Evolutionary conservation across 2,797 vertebrate genomes (phyloP), one percentile per base, ranked within the genome.

Genomic region (Crax fasciolata): DNA sequence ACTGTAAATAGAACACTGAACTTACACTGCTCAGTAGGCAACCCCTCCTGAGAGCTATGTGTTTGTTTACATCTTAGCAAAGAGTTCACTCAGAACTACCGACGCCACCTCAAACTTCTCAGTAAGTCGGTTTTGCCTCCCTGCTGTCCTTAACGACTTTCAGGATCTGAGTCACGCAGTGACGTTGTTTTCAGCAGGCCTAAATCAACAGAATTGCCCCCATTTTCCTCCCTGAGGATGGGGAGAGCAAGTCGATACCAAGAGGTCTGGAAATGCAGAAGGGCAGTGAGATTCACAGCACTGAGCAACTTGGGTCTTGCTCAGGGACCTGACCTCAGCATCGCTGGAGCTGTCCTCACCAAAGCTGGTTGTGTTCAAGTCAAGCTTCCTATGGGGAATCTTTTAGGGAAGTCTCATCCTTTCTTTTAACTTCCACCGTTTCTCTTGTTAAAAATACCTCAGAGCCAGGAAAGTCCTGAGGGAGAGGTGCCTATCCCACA

Each of bases 361-460:
- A 59, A 73, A 59, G 19, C 21, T 58, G 38, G 23, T 25, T 0
- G 0, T 0, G 0, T 68, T 73, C 44, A 46, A 16, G 7, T 32
- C 27, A 8, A 63, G 21, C 19, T 54, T 55, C 3, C 0, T 25
- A 78, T 0, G 0, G 9, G 23, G 24, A 77, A 89, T 55, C 10
- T 35, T 78, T 32, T 49, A 54, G 35, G 58, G 27, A 6, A 5
- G 2, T 71, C 24, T 75, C 18, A 4, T 2, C 13, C 43, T 52
- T 66, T 70, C 17, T 6, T 81, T 51, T 18, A 78, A 5, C 19
- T 41, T 27, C 24, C 5, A 61, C n/a, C 11, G 3, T n/a, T 71
- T 71, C 38, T 67, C 23, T 39, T 72, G n/a, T 27, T 66, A 71
- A 76, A 75, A 76, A 25, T 55, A 44, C 4, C 15, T 43, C 23